Base-by-base conservation (phyloP, 2,797 vertebrate species). In the Gouania willdenowi region DNA sequence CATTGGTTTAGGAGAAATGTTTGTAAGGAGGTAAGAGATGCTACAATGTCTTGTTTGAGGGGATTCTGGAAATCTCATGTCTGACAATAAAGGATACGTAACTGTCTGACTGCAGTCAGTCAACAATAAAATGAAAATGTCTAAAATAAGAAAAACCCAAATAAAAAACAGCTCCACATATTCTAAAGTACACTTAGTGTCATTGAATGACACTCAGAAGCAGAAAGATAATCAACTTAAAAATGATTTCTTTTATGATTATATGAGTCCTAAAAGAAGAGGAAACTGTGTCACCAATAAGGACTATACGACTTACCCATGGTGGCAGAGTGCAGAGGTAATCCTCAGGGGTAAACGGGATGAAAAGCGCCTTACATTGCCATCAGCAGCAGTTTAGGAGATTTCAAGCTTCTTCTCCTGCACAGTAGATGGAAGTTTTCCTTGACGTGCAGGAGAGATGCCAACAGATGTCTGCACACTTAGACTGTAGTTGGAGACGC, bases 271-370 rank as follows among this genome's bases (percentile, higher is more conserved):
- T 6, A 36, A 8, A 42, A 26, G 38, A 45, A 12, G 10, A 5
- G 43, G 24, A 50, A 57, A 57, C 26, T 51, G 41, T 62, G 53
- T 22, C 42, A 50, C 26, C 37, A 51, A 62, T 42, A 29, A 23
- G 26, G 37, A 62, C 22, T 10, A 37, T 24, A 23, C n/a, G 47
- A 72, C 83, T 84, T 67, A 86, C 83, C 80, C 78, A 78, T 84
- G 45, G 40, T 55, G 11, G 42, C 17, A 26, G 68, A 44, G 51
- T 24, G 48, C 57, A 66, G 34, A 37, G 38, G 39, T 34, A 47
- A 65, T 72, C 59, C 55, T 71, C 49, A 37, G 33, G 24, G 16
- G 11, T 55, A 8, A 50, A 35, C 47, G 8, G 37, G 55, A 45
- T 52, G 10, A 61, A 48, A 39, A 48, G 62, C 61, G 52, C 63